phyloP scores from a whole-genome alignment of 2,888 invertebrate species.

The Cephalotes varians region DNA sequence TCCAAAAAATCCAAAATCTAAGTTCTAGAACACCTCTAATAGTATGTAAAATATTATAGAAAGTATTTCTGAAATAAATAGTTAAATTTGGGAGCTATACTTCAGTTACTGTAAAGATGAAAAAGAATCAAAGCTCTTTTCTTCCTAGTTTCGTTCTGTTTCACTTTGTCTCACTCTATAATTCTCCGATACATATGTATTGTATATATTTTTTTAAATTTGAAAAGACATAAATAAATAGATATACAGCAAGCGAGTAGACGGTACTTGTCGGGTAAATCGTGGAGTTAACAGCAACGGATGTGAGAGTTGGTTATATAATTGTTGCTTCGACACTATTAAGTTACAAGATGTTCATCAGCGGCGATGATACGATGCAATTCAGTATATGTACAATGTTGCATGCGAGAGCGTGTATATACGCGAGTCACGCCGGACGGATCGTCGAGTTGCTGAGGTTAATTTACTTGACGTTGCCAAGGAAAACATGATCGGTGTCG shows the following conservation, averaged over 20 bases:
- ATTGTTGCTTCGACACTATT: conserved; percentile 50
- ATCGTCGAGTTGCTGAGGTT: conserved; percentile 60
- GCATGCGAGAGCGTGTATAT: conserved; percentile 40
- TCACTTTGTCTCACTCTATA: neutral
- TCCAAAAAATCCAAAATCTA: neutral
- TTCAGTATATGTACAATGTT: conserved; percentile 66
- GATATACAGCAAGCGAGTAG: neutral
- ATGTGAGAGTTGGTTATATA: conserved; percentile 55
- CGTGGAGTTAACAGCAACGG: neutral
- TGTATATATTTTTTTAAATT: neutral
- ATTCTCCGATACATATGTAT: neutral
- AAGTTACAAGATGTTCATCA: conserved; percentile 28
- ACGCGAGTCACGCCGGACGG: conserved; percentile 31
- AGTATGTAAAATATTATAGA: conserved; percentile 14
- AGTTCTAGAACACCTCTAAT: neutral
- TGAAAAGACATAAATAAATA: neutral
- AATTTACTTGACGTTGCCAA: conserved; percentile 63
- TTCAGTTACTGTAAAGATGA: no score
- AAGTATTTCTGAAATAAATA: neutral
- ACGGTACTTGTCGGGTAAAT: neutral
- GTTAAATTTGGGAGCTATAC: no score
- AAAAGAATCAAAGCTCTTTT: no score
- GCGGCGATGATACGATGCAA: conserved; percentile 61
- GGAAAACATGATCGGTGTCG: conserved; percentile 65
- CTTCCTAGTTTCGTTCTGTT: neutral